Evolutionary conservation across 2,113 vertebrate genomes (phyloP).

Genomic region (Helogale parvula): DNA sequence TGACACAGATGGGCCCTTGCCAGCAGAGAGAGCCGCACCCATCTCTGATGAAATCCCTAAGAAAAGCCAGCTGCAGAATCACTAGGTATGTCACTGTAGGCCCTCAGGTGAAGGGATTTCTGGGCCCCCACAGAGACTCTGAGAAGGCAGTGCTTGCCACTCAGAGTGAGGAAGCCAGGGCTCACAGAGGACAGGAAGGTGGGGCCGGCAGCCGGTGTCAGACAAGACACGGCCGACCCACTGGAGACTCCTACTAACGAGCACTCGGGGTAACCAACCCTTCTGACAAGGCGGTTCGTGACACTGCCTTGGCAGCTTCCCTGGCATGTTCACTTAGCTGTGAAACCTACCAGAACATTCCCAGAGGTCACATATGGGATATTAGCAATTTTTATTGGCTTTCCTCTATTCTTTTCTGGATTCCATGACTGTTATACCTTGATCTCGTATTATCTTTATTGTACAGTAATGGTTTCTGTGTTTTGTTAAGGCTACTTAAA

Average conservation of each 20-base stretch:
- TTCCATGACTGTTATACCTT: not conserved
- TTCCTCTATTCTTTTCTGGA: not conserved
- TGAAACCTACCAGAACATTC: not conserved
- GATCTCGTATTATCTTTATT: not conserved
- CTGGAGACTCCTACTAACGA: not conserved
- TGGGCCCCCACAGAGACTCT: accelerated
- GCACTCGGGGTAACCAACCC: not conserved
- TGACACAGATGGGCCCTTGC: not conserved
- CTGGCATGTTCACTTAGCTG: not conserved
- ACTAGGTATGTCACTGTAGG: not conserved
- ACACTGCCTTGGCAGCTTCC: not conserved
- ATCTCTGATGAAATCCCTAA: conserved; percentile 74
- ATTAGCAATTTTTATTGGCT: not conserved
- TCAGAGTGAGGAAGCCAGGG: not conserved
- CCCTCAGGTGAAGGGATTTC: conserved; percentile 31
- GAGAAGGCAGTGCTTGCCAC: not conserved
- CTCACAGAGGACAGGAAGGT: not conserved
- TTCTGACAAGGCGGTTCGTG: not conserved
- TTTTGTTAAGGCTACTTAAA: not conserved
- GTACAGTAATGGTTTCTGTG: not conserved
- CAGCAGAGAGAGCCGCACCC: conserved; percentile 58
- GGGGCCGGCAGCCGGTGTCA: not conserved
- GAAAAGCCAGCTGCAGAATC: not conserved
- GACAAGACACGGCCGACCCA: not conserved
- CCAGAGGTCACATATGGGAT: accelerated